Percentiles rank a stretch among this genome's conserved stretches.
Evolutionary conservation across 2,113 vertebrate species (phyloP).

Genomic region (Bufo gargarizans): DNA sequence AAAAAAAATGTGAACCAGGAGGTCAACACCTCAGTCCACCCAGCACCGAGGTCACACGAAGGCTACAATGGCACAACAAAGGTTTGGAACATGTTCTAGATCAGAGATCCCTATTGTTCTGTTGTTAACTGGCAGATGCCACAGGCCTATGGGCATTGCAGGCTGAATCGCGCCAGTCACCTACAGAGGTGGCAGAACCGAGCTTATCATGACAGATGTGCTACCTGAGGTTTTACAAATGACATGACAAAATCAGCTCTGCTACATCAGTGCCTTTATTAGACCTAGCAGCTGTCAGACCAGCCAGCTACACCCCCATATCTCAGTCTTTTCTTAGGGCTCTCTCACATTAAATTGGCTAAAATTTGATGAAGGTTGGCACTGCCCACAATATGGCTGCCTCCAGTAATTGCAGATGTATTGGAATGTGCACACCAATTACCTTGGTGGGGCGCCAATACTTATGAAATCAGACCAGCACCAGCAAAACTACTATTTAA

Average conservation of each 20-base stretch:
- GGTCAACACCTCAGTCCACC: background rate
- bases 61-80: constrained; percentile 20
- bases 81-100: constrained; percentile 1
- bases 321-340: background rate
- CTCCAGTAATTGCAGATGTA: background rate
- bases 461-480: background rate
- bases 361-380: background rate
- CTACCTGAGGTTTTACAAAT: background rate
- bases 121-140: background rate
- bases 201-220: background rate
- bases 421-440: background rate
- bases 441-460: background rate
- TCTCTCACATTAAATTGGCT: background rate
- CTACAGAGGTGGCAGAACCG: background rate
- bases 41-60: constrained; percentile 18
- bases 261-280: background rate
- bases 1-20: constrained; percentile 15
- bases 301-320: background rate
- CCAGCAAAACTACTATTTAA: background rate
- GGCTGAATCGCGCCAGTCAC: background rate
- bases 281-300: background rate
- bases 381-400: background rate
- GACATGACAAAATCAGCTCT: background rate
- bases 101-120: background rate
- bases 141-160: background rate